Conservation (phyloP, 2,113 vertebrate species). For the Myrmecobius fasciatus region DNA sequence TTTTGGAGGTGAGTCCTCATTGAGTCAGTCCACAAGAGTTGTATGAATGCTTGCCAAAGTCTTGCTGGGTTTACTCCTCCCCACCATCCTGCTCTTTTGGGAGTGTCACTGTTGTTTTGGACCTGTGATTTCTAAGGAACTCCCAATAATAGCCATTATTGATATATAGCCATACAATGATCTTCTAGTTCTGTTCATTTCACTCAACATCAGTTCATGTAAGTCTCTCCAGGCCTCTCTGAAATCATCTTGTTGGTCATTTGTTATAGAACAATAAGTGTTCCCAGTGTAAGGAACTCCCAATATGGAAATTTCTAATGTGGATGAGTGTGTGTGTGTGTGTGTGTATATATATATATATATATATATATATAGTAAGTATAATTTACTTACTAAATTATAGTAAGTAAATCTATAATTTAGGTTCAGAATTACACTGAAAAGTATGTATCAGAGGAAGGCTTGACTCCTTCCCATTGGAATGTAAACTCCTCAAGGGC, state of each 20-base stretch:
- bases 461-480: too few relatives aligned
- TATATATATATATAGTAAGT: too few relatives aligned
- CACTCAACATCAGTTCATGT: too few relatives aligned
- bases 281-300: background rate
- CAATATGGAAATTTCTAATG: background rate
- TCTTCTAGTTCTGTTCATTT: too few relatives aligned
- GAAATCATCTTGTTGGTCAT: too few relatives aligned
- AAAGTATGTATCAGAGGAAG: background rate
- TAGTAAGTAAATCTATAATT: background rate
- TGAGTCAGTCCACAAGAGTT: background rate
- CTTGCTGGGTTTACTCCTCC: background rate
- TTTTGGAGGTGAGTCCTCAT: conserved; percentile 89
- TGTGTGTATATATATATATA: too few relatives aligned
- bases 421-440: background rate
- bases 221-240: too few relatives aligned
- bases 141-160: too few relatives aligned
- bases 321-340: background rate
- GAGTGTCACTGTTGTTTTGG: background rate
- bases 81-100: background rate
- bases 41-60: rapidly evolving
- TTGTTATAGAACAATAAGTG: too few relatives aligned
- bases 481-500: background rate
- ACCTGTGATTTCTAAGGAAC: background rate
- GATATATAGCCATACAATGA: too few relatives aligned
- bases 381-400: too few relatives aligned